phyloP scores from a whole-genome alignment of 2,888 invertebrate species.

The Drosophila kuntzei region DNA sequence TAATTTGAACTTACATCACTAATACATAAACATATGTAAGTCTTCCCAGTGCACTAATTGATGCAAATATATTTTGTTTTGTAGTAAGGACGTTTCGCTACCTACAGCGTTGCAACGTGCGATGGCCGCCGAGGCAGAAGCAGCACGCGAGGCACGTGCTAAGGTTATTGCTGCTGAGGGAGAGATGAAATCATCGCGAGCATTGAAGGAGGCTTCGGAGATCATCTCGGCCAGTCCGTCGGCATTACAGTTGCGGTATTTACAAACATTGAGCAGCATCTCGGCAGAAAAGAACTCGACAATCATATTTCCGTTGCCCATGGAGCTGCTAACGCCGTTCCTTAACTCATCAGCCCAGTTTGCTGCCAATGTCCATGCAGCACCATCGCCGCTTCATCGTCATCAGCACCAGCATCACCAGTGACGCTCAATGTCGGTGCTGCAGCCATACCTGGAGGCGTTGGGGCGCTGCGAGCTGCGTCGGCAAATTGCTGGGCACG shows the following conservation, averaged over 20 bases:
- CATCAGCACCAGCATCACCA: slow-evolving; percentile 67
- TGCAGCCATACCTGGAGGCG: slow-evolving; percentile 78
- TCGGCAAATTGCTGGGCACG: slow-evolving; percentile 49
- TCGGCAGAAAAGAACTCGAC: slow-evolving; percentile 98
- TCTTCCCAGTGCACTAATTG: background rate
- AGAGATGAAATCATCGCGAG: slow-evolving; percentile 92
- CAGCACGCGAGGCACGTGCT: slow-evolving; percentile 89
- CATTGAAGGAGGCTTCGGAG: slow-evolving; percentile 93
- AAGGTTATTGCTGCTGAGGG: slow-evolving; percentile 91
- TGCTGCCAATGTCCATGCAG: slow-evolving; percentile 16
- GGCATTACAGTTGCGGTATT: slow-evolving; percentile 91
- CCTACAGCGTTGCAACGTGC: slow-evolving; percentile 92
- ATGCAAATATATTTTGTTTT: background rate
- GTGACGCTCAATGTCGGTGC: slow-evolving; percentile 79
- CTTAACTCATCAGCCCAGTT: slow-evolving; percentile 58
- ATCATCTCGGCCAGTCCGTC: slow-evolving; percentile 91
- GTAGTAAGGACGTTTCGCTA: slow-evolving; percentile 91
- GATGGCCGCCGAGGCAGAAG: slow-evolving; percentile 94
- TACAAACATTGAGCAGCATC: slow-evolving; percentile 96
- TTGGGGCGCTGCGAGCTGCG: slow-evolving; percentile 76
- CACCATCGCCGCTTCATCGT: slow-evolving; percentile 49
- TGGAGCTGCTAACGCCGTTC: slow-evolving; percentile 89
- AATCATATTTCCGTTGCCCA: slow-evolving; percentile 96
- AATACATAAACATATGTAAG: too few species aligned
- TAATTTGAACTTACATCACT: too few species aligned